A percentile compares a stretch with the other conserved stretches of the same genome.
phyloP scores from a whole-genome alignment of 2,888 invertebrate species.

The Dryococelus australis region DNA sequence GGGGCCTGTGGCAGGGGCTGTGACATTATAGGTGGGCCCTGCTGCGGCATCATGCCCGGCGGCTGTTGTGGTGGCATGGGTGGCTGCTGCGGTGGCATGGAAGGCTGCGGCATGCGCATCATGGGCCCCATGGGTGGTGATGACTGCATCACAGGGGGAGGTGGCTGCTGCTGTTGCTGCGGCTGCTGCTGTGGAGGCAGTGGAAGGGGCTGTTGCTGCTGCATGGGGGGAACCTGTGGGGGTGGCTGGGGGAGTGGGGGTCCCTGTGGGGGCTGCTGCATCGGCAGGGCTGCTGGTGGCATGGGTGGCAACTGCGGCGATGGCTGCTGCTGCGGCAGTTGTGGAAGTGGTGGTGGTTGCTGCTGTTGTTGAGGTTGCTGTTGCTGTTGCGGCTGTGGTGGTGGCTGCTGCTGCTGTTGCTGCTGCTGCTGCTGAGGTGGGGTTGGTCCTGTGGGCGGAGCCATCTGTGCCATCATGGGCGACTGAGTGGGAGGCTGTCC shows the following conservation, averaged over 20 bases:
- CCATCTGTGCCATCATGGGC: constrained; percentile 66
- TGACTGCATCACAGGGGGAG: constrained; percentile 43
- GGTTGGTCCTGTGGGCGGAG: constrained; percentile 66
- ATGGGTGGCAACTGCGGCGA: too few relatives aligned
- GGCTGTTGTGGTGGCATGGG: constrained; percentile 43
- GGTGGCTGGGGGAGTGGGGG: constrained; percentile 42
- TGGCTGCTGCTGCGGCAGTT: constrained; percentile 48
- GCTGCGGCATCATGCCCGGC: constrained; percentile 32
- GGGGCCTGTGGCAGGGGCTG: constrained; percentile 51
- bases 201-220: too few relatives aligned
- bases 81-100: constrained; percentile 49
- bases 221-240: too few relatives aligned
- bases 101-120: constrained; percentile 57
- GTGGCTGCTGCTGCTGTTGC: constrained; percentile 41
- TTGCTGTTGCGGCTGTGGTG: constrained; percentile 37
- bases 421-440: constrained; percentile 57
- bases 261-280: constrained; percentile 44
- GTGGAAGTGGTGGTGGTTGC: constrained; percentile 44
- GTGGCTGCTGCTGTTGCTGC: constrained; percentile 54
- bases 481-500: constrained; percentile 65
- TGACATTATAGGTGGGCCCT: constrained; percentile 45
- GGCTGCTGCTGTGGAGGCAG: too few relatives aligned
- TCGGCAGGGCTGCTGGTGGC: constrained; percentile 39
- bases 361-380: constrained; percentile 38
- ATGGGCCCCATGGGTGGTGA: constrained; percentile 42